phyloP scores from a whole-genome alignment of 1,140 invertebrate genomes.

The Rhopalosiphum maidis region DNA sequence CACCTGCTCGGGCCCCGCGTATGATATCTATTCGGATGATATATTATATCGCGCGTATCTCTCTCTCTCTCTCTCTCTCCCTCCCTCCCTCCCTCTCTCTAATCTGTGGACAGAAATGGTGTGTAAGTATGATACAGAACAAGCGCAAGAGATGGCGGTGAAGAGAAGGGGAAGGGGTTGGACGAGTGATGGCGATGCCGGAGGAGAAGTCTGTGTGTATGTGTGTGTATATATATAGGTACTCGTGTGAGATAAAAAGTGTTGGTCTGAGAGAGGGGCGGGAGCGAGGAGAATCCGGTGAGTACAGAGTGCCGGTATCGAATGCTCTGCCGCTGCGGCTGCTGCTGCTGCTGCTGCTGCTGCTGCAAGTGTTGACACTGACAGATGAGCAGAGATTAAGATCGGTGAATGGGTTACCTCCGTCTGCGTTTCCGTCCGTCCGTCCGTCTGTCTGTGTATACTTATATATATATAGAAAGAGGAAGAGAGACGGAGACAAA shows the following conservation, averaged over 20 bases:
- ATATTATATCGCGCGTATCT: background rate
- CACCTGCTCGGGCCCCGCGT: background rate
- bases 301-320: background rate
- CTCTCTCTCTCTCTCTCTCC: too few species aligned
- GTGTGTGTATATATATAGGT: background rate
- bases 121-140: background rate
- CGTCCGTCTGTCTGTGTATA: background rate
- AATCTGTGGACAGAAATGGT: background rate
- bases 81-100: background rate
- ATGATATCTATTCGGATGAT: background rate
- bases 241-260: background rate
- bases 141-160: background rate
- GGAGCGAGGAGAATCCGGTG: background rate
- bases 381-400: conserved; percentile 54
- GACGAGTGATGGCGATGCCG: background rate
- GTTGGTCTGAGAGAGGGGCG: background rate
- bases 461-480: too few species aligned
- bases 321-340: background rate
- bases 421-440: conserved; percentile 29
- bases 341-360: background rate
- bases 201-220: background rate
- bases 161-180: background rate
- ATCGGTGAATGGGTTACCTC: conserved; percentile 52
- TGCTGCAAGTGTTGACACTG: conserved; percentile 54
- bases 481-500: too few species aligned